Conservation (phyloP, 2,797 vertebrate species). For the Orientallactaga sibirica region DNA sequence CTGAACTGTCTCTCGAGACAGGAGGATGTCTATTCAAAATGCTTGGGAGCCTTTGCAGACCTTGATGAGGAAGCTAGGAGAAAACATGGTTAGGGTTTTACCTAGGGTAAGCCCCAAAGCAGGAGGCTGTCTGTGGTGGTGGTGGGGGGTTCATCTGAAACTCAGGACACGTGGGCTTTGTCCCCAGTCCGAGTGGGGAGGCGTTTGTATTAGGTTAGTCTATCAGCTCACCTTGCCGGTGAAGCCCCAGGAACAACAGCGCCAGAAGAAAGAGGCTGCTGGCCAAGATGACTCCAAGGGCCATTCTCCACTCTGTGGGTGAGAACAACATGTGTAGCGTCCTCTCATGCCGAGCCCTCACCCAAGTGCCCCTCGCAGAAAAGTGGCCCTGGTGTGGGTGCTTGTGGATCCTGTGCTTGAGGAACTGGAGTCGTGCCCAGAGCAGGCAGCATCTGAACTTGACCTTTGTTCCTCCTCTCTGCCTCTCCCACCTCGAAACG, state of each 20-base stretch:
- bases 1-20: not conserved
- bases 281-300: conserved; percentile 55
- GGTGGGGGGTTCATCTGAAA: not conserved
- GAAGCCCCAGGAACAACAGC: conserved; percentile 62
- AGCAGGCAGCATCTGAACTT: not conserved
- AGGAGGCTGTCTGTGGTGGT: not conserved
- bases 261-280: conserved; percentile 69
- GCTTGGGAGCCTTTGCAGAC: not conserved
- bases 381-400: no score
- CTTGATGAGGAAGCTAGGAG: conserved; percentile 57
- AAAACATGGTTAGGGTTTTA: conserved; percentile 11
- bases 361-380: no score
- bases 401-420: not conserved
- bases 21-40: not conserved
- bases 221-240: conserved; percentile 65
- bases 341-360: not conserved
- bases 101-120: not conserved
- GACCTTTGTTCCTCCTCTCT: not conserved
- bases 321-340: not conserved
- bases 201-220: not conserved
- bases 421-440: not conserved
- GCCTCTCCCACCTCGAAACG: not conserved
- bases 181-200: not conserved
- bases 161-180: not conserved
- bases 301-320: conserved; percentile 43